Base-by-base conservation (phyloP, 2,797 vertebrate species). In the Girardinus metallicus region DNA sequence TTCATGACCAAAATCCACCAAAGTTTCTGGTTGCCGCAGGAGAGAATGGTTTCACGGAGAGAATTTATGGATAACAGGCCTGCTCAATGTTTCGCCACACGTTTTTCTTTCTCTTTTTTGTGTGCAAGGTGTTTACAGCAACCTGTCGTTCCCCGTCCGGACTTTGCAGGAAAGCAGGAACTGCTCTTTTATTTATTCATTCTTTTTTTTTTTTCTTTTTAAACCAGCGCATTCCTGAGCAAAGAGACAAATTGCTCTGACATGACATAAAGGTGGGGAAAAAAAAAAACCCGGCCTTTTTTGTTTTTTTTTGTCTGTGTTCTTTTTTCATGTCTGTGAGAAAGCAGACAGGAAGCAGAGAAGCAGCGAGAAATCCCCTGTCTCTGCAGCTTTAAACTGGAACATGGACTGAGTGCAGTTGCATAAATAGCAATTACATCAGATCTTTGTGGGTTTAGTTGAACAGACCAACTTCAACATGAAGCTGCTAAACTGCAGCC, bases 141-240 rank as follows among this genome's bases (percentile, higher is more conserved):
- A 84, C 86, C 82, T 78, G 73, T 76, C 57, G 74, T 41, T 82
- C 76, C 62, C 73, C 12, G 43, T 90, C 83, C 66, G 75, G 81
- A 36, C 26, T 80, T 21, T 26, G 64, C 47, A 80, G 80, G 60
- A 75, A 87, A 89, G 76, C 81, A 90, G 89, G 83, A 92, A 87
- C 79, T 78, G 1, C 49, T 51, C 18, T 51, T 23, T 51, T 51
- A 51, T 51, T 51, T 51, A 51, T 51, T 8, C n/a, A n/a, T n/a
- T n/a, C n/a, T n/a, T 49, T 1, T 47, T 47, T 79, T 83, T 83
- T 2, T 46, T 46, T 18, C 18, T 47, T 73, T 79, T 85, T 83
- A 85, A 74, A 79, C 78, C 74, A 81, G 81, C 75, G 15, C 75
- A 57, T 82, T 39, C 80, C 71, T 81, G 73, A 84, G 82, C 83